Evolutionary conservation across 1,140 invertebrate species (phyloP), one percentile per base, ranked within the genome.

Genomic region (Rhagoletis zephyria): DNA sequence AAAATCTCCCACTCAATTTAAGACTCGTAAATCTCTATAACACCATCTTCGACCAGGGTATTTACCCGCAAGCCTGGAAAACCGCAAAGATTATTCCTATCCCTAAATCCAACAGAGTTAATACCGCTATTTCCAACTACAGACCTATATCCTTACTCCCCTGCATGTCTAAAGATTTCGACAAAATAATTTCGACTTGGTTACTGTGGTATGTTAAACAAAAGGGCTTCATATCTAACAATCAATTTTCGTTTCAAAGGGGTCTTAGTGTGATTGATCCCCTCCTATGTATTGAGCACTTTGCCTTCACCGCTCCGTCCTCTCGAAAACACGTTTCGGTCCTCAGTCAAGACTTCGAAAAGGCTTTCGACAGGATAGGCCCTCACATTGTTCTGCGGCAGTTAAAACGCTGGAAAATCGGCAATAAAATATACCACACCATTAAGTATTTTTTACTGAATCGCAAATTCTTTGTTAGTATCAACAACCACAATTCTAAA

Each of bases 361-460:
- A 85, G 51, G 81, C 81, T 16, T 85, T 85, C 81, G 81, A 85
- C 14, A 85, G 51, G 48, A 85, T 85, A n/a, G 81, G 81, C 3
- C 10, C 19, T n/a, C 81, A 85, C 14, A n/a, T 16, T 9, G 48
- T 85, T 59, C 45, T 85, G 14, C 10, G 14, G n/a, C 81, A 85
- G 14, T n/a, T 85, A 51, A 59, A 14, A 16, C n/a, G 51, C 10
- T 85, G 81, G 40, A 85, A 85, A 48, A 14, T 85, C 14, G 45
- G 81, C 14, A 14, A 14, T 3, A 51, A 85, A 48, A 85, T 85
- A 3, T 85, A 85, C 48, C 9, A 51, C 5, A 48, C n/a, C 19
- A 51, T 85, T 19, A 85, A 85, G 51, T 48, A 40, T 51, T 51
- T 85, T 85, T 14, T 85, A 51, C 45, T 3, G 42, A 85, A 85